Evolutionary conservation across 2,888 invertebrate species (phyloP), one percentile per base, ranked within the genome.

Genomic region (Macaria notata): DNA sequence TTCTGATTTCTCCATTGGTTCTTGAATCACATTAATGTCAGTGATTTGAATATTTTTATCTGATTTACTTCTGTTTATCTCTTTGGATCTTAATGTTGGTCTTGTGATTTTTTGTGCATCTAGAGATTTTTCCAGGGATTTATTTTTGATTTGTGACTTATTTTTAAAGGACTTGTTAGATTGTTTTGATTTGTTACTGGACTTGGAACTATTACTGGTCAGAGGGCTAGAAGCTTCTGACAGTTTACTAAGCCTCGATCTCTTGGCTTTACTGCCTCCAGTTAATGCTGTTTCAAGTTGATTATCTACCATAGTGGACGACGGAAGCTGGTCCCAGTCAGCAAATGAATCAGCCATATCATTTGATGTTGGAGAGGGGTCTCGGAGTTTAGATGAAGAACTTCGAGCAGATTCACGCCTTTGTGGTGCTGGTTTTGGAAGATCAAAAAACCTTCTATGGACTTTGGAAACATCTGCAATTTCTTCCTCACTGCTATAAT

Each of bases 291-390:
- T 73, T 66, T 86, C 78, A 4, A 81, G 56, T 61, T 85, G 81
- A 56, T 81, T 75, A 33, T 84, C 90, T 53, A 91, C 76, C 86
- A 91, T 84, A 39, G 92, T 92, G 5, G 92, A 92, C 30, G 91
- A 92, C 31, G 91, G 88, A 6, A 92, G 62, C 9, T 78, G 72
- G 52, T 75, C 80, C 85, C 88, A 88, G 41, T 86, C 85, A 59
- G 88, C 88, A 66, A 88, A 75, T 75, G 41, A 41, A 41, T 89
- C 88, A 48, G 76, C 79, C 47, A 81, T 79, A 19, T 82, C 63
- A 66, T 81, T 86, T 4, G 83, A 80, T 1, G 76, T 66, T 0
- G 70, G 79, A 1, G 87, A 87, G 33, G 64, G 63, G 31, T 79
- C 76, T 48, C 77, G 68, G 31, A 63, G 68, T 36, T 63, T 73